These are phyloP conservation scores for Amiota minor DNA, from an alignment of 2,888 invertebrate genomes.

Conservation along the genomic window DNA sequence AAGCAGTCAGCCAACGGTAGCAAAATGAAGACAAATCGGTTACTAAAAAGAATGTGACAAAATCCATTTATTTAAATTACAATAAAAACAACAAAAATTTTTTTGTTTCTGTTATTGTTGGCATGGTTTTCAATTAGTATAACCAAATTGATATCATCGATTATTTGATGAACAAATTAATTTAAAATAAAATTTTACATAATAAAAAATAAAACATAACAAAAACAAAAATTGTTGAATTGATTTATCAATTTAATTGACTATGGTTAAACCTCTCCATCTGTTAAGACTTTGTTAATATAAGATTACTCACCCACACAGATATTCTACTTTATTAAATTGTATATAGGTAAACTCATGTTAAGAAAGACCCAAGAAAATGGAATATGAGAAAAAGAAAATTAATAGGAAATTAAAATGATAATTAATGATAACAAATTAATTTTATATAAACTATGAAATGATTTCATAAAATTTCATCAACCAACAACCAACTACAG, in stretches of 20 bases:
- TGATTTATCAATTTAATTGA: neutral
- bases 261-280: neutral
- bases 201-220: neutral
- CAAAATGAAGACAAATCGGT: conserved; percentile 11
- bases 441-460: too few species aligned
- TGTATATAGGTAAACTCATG: too few species aligned
- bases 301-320: too few species aligned
- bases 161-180: conserved; percentile 4
- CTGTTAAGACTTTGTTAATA: neutral
- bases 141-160: neutral
- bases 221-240: neutral
- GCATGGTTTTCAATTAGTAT: neutral
- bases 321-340: too few species aligned
- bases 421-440: too few species aligned
- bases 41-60: conserved; percentile 12
- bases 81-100: neutral
- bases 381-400: too few species aligned
- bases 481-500: too few species aligned
- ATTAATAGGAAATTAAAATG: too few species aligned
- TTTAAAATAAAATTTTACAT: conserved; percentile 13
- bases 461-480: too few species aligned
- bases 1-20: too few species aligned
- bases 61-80: conserved; percentile 16
- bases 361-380: too few species aligned
- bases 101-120: too few species aligned